These are phyloP conservation scores for Urophycis tenuis DNA, from an alignment of 2,797 vertebrate genomes.

Conservation along the genomic window DNA sequence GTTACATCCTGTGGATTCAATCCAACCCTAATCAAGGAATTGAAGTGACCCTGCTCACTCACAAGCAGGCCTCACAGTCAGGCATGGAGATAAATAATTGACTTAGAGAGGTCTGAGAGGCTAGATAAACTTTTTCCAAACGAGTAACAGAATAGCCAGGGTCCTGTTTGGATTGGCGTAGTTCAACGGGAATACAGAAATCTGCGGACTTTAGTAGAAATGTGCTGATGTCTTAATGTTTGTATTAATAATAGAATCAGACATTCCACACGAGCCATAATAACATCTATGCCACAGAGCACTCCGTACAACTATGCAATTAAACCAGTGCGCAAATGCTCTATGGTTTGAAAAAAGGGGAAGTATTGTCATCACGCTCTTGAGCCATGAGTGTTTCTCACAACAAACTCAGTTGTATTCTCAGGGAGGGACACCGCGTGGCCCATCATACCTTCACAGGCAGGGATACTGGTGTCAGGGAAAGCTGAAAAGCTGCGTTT, in stretches of 20 bases:
- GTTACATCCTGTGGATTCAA: conserved; percentile 34
- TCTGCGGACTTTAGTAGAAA: not conserved
- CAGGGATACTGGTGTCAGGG: conserved; percentile 5
- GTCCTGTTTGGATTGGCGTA: conserved; percentile 33
- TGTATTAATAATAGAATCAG: not conserved
- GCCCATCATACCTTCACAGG: not conserved
- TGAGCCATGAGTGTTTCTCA: not conserved
- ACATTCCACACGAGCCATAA: not conserved
- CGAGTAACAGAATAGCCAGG: conserved; percentile 56
- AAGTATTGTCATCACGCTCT: not conserved
- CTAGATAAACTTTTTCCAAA: conserved; percentile 60
- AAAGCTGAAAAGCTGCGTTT: no score
- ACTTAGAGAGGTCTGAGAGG: conserved; percentile 46
- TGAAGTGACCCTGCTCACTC: conserved; percentile 35
- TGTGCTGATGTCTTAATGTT: not conserved
- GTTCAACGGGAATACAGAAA: conserved; percentile 37
- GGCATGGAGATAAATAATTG: conserved; percentile 49
- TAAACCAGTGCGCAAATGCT: not conserved
- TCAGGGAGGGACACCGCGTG: no score
- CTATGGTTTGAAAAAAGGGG: not conserved
- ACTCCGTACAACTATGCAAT: not conserved
- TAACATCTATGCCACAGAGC: not conserved
- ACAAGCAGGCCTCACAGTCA: conserved; percentile 31
- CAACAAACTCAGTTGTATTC: not conserved
- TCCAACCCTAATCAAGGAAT: conserved; percentile 51